phyloP scores from a whole-genome alignment of 2,797 vertebrate genomes.

The Lacerta viridis region DNA sequence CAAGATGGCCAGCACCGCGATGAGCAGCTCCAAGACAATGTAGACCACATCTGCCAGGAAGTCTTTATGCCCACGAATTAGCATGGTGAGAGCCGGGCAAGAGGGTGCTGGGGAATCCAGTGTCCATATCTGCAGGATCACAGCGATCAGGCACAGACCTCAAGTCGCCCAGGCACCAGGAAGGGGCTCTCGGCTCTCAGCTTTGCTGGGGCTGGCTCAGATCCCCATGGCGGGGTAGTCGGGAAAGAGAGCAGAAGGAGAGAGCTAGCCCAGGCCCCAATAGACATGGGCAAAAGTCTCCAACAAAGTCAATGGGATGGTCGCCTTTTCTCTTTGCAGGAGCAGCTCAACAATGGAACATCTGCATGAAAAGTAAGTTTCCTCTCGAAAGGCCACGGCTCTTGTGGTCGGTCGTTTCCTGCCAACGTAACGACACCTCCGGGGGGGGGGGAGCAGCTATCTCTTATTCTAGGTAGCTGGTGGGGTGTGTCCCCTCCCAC shows the following conservation, averaged over 20 bases:
- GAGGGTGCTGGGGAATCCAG: constrained; percentile 79
- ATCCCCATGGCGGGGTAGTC: background rate
- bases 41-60: constrained; percentile 80
- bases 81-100: constrained; percentile 83
- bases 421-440: constrained; percentile 57
- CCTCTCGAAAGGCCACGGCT: background rate
- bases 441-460: constrained; percentile 35
- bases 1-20: constrained; percentile 90
- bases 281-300: background rate
- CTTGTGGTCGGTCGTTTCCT: constrained; percentile 38
- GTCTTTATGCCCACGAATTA: constrained; percentile 67
- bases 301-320: background rate
- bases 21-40: constrained; percentile 92
- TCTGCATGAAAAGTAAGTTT: background rate
- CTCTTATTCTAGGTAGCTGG: background rate
- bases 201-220: background rate
- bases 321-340: no score
- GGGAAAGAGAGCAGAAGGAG: background rate
- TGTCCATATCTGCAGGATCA: constrained; percentile 90
- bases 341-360: no score
- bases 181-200: background rate
- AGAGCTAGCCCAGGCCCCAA: constrained; percentile 7
- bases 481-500: constrained; percentile 18
- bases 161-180: constrained; percentile 51
- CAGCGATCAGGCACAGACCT: constrained; percentile 37